These are phyloP conservation scores for Rhombomys opimus DNA, from an alignment of 2,113 vertebrate genomes.

Conservation along the genomic window DNA sequence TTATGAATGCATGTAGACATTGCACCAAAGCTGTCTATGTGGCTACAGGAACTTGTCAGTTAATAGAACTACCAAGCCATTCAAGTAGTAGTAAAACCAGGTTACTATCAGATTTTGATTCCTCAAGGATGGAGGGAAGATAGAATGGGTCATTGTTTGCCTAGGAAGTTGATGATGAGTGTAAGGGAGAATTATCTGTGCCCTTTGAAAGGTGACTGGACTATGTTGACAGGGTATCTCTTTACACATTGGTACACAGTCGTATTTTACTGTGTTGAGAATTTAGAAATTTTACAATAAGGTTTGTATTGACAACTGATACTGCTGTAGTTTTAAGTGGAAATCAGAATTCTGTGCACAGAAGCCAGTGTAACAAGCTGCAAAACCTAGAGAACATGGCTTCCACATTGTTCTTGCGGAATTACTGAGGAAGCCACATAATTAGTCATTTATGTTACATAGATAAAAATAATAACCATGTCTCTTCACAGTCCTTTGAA, in stretches of 20 bases:
- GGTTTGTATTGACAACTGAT: not conserved
- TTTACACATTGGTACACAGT: not conserved
- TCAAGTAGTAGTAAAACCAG: not conserved
- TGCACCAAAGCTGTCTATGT: not conserved
- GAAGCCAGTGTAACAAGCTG: not conserved
- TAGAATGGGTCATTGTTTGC: not conserved
- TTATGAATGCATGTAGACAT: not conserved
- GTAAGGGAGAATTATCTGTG: no score
- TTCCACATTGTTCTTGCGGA: not conserved
- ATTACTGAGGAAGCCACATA: not conserved
- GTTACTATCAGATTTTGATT: slow-evolving; percentile 1
- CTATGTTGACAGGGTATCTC: not conserved
- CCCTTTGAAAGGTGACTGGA: not conserved
- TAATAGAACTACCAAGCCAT: not conserved
- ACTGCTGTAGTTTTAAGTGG: not conserved
- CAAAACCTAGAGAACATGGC: not conserved
- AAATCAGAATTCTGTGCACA: not conserved
- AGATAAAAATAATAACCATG: not conserved
- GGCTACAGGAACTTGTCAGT: not conserved
- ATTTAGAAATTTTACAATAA: not conserved
- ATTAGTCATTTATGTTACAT: not conserved
- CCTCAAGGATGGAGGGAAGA: not conserved
- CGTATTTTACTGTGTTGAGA: not conserved
- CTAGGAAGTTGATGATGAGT: not conserved
- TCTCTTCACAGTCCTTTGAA: not conserved